A percentile compares a stretch with the other conserved stretches of the same genome.
Conservation (phyloP, 2,797 vertebrate species). For the Hypotaenidia okinawae region DNA sequence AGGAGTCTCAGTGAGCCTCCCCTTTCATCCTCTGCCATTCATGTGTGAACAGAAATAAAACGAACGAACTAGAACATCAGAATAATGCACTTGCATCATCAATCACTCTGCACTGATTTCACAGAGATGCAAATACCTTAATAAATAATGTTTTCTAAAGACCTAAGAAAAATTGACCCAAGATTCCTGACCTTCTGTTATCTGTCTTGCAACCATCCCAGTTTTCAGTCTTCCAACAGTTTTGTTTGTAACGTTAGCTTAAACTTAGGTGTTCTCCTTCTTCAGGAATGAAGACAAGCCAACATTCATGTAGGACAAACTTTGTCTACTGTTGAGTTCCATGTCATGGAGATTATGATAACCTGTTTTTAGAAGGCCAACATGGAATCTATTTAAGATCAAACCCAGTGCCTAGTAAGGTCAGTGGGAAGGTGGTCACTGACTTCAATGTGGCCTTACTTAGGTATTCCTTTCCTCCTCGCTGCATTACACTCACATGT, state of each 20-base stretch:
- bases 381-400: not conserved
- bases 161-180: not conserved
- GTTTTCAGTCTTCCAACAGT: not conserved
- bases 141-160: not conserved
- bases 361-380: not conserved
- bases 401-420: not conserved
- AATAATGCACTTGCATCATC: fast-evolving
- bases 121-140: not conserved
- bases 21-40: not conserved
- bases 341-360: not conserved
- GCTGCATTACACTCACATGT: not conserved
- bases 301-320: not conserved
- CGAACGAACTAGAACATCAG: not conserved
- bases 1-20: not conserved
- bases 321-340: not conserved
- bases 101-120: not conserved
- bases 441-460: not conserved
- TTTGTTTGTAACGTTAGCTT: not conserved
- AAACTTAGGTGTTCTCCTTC: not conserved
- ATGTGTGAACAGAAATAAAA: not conserved
- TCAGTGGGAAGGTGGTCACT: not conserved
- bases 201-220: not conserved
- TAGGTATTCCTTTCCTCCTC: not conserved
- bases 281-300: not conserved
- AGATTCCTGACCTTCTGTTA: not conserved